Evolutionary conservation across 2,888 invertebrate species (phyloP), one percentile per base, ranked within the genome.

Genomic region (Megaustenia siamemsis): DNA sequence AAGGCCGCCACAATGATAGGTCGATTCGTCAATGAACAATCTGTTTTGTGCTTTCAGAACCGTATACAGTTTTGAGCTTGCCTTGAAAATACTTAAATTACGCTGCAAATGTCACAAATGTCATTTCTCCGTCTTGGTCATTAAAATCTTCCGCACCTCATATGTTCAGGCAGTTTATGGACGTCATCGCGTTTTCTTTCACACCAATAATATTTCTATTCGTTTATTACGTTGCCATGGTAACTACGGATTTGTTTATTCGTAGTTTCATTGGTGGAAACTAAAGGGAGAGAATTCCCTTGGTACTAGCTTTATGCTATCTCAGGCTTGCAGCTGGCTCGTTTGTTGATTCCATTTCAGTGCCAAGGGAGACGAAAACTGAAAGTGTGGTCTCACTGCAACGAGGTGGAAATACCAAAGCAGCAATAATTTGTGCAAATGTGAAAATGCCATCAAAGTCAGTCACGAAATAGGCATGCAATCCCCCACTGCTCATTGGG

Each of bases 21-120:
- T 73, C 71, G 45, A 45, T 45, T 28, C 28, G 43, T 73, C 71
- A 45, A 28, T 45, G 71, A 28, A 73, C n/a, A n/a, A n/a, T 28
- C 18, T 15, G 28, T 43, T 73, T 69, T 40, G 15, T 28, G 43
- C 71, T 43, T 15, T 28, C 10, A 28, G 43, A 45, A 45, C 43
- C 28, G 5, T 5, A 45, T 6, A 45, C 28, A 73, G 71, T n/a
- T 73, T 73, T 73, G 12, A 28, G 43, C 28, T 28, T 45, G 28
- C 45, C 12, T 28, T n/a, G 45, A 45, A 45, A 43, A 73, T 28
- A 73, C 71, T 28, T 73, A 73, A 69, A 73, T 45, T 73, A 28
- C 45, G 12, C 15, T 73, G 71, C 45, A 73, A 73, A 73, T 73
- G 69, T 71, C n/a, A 71, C 68, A 60, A 60, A 60, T 60, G 63